Conservation (phyloP, 2,797 vertebrate genomes). For the Melopsittacus undulatus region DNA sequence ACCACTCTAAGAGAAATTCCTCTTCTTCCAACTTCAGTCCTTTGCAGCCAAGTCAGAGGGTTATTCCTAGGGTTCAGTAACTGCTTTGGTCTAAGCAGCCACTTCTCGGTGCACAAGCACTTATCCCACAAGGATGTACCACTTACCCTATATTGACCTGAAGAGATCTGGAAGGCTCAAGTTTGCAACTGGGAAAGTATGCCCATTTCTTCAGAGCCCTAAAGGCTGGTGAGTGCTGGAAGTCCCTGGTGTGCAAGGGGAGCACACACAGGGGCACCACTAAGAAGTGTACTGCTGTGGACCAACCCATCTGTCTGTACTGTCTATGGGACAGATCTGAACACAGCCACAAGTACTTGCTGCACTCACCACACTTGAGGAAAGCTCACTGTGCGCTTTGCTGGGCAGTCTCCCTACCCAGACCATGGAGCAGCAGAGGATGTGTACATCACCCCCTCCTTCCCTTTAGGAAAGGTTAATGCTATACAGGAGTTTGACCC, state of each 20-base stretch:
- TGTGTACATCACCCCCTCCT: neutral
- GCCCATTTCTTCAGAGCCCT: neutral
- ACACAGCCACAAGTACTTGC: accelerated
- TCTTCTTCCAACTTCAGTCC: neutral
- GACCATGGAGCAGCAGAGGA: neutral
- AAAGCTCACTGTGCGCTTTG: neutral
- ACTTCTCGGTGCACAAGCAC: neutral
- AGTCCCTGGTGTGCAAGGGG: neutral
- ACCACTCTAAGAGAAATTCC: neutral
- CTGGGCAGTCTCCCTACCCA: neutral
- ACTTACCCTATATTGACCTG: neutral
- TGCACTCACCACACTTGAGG: neutral
- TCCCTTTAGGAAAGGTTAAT: neutral
- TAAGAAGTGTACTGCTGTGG: neutral
- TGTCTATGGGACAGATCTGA: neutral
- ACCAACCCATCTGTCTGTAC: accelerated
- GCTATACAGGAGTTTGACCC: neutral
- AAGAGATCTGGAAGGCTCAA: neutral
- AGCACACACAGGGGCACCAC: neutral
- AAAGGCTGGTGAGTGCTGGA: neutral
- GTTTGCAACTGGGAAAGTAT: neutral
- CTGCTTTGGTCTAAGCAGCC: neutral
- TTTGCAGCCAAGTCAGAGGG: neutral
- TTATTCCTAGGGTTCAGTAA: neutral
- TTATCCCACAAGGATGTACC: neutral